These are phyloP conservation scores for Bicyclus anynana DNA, from an alignment of 1,140 invertebrate species.

Conservation along the genomic window DNA sequence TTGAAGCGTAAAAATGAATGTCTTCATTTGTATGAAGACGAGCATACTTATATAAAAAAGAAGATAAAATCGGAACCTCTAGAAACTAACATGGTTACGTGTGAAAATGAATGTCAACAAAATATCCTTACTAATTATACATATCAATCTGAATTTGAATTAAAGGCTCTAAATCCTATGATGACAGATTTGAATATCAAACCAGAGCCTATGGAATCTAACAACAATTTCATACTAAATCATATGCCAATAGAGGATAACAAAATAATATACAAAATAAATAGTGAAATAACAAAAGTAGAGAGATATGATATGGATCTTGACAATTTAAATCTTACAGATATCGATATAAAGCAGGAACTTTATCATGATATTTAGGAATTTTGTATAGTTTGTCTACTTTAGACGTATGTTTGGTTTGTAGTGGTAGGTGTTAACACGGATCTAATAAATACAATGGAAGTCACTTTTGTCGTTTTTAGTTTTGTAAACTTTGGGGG, in stretches of 20 bases:
- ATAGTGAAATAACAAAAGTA: not conserved
- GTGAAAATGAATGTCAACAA: too few relatives aligned
- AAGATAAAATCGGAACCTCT: not conserved
- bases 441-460: not conserved
- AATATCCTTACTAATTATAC: too few relatives aligned
- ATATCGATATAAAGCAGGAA: slow-evolving; percentile 12
- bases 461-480: too few relatives aligned
- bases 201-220: not conserved
- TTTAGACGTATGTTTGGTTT: too few relatives aligned
- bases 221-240: slow-evolving; percentile 1
- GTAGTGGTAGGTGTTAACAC: too few relatives aligned
- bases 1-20: not conserved
- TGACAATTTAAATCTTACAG: not conserved
- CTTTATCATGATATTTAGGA: slow-evolving; percentile 9
- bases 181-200: not conserved
- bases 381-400: not conserved
- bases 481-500: too few relatives aligned
- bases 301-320: not conserved
- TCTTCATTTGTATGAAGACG: not conserved
- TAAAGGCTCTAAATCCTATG: too few relatives aligned
- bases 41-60: not conserved
- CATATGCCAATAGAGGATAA: not conserved
- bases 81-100: too few relatives aligned
- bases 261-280: not conserved
- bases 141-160: too few relatives aligned